Base-by-base conservation (phyloP, 2,888 invertebrate species). In the Zonitis immaculata region DNA sequence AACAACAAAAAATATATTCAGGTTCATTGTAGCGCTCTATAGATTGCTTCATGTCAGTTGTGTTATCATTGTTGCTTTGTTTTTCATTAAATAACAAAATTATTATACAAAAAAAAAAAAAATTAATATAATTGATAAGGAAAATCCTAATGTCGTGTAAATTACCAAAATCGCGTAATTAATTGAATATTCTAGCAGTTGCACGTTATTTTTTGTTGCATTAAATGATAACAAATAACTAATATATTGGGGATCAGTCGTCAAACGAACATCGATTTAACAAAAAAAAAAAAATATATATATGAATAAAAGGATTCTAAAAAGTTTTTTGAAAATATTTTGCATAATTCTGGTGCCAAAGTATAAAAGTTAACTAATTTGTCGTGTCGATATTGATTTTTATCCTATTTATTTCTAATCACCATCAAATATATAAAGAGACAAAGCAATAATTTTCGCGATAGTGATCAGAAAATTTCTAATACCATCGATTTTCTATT, bases 261-360 rank as follows among this genome's bases (percentile, higher is more conserved):
- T 56, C 67, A 65, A n/a, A 70, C 63, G 70, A 69, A 74, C 75
- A 76, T 75, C 75, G 75, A 75, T 66, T 64, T n/a, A n/a, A n/a
- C n/a, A n/a, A n/a, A n/a, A n/a, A n/a, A n/a, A n/a, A n/a, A n/a
- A n/a, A n/a, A n/a, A n/a, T n/a, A n/a, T n/a, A n/a, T n/a, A n/a
- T n/a, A n/a, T n/a, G 65, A 68, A 67, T 66, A 60, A 65, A 60
- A 60, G 67, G 70, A 74, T 74, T 75, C 72, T 74, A 74, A 72
- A 74, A 71, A 68, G 67, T 67, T 68, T 67, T 63, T 59, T 66
- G 7, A 14, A 14, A 39, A 65, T 69, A 66, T 59, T 64, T 65
- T 71, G 65, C 67, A 65, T 67, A 73, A 72, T 71, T 71, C 74
- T 72, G 75, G 76, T 76, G 76, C 76, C 76, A 76, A 76, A 75